Base-by-base conservation (phyloP, 1,140 invertebrate species). In the Aphidius gifuensis region DNA sequence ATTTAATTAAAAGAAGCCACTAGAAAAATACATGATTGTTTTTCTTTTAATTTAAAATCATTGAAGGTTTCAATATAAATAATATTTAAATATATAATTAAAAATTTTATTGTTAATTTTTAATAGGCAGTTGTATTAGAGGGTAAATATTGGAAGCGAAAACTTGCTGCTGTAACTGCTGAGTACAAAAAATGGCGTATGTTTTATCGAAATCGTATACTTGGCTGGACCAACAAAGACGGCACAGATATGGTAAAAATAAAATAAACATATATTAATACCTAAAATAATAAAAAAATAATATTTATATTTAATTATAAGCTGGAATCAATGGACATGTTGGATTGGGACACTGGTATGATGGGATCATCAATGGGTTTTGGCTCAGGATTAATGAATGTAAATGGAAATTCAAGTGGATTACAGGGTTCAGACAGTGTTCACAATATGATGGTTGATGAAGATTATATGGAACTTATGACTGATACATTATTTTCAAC, bases 161-260 rank as follows among this genome's bases (percentile, higher is more conserved):
- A 95, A 82, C 86, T 97, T 59, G 92, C 95, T 68, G 96, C 94
- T 23, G 96, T 99, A 21, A 96, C 94, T 71, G 94, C 95, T 58
- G 97, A 99, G 83, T 99, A 99, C 83, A 98, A 98, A 85, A 97
- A 96, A 90, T 99, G 97, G 97, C 88, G 97, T 50, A 90, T 94
- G 82, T 98, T 94, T 84, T 94, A 92, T 82, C 89, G 92, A 73
- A 92, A 93, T 80, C 87, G 88, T 75, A 85, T 90, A 71, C 85
- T 89, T 72, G 92, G 89, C 46, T 88, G 88, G 78, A 83, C 86
- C 68, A 84, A 85, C 79, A 89, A 88, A 79, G 87, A 91, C 79
- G 85, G 86, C 66, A 85, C 85, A 71, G 90, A 92, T 78, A 86
- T 88, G 83, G 91, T 93, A 85, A 32, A 56, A 64, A n/a, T 76